Evolutionary conservation across 2,797 vertebrate genomes (phyloP), one percentile per base, ranked within the genome.

Genomic region (Arnoldichthys spilopterus): DNA sequence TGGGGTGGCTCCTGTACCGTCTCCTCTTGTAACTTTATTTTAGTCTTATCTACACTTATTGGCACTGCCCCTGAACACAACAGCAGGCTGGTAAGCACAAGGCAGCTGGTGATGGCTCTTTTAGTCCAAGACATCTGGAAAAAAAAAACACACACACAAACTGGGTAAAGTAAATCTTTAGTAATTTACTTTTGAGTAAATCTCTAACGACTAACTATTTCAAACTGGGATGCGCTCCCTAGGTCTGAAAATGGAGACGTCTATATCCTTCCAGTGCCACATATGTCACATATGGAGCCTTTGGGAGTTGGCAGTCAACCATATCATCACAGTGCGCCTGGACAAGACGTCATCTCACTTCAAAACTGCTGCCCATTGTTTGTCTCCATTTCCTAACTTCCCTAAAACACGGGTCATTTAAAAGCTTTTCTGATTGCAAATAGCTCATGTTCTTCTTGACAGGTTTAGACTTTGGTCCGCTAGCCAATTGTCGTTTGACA

Each of bases 31-130:
- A 90, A 80, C 82, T 93, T 92, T 61, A 96, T 92, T 90, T 97
- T 97, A 24, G 96, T 98, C 88, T 97, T 98, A 80, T 98, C 97
- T 76, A 97, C 90, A 49, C 96, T 95, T 84, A 99, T 97, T 73
- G 98, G 98, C 74, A 99, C 96, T 69, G 96, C 92, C 86, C 95
- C 89, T 45, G 93, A 86, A 82, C 78, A 86, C 81, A 93, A 75
- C 69, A 96, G 86, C 80, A 95, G 86, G 86, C 90, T 90, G 5
- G 93, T 79, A 80, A 96, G 70, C 85, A 96, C 84, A 76, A 94
- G 79, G 86, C 93, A 90, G 86, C 90, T 88, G 71, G 87, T 74
- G 68, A 93, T 68, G 59, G 92, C 6, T 75, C 87, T 82, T 85
- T 83, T 89, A 54, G 86, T 87, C 92, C 90, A 90, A 82, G 87